phyloP scores from a whole-genome alignment of 2,888 invertebrate genomes.

The Mantis religiosa region DNA sequence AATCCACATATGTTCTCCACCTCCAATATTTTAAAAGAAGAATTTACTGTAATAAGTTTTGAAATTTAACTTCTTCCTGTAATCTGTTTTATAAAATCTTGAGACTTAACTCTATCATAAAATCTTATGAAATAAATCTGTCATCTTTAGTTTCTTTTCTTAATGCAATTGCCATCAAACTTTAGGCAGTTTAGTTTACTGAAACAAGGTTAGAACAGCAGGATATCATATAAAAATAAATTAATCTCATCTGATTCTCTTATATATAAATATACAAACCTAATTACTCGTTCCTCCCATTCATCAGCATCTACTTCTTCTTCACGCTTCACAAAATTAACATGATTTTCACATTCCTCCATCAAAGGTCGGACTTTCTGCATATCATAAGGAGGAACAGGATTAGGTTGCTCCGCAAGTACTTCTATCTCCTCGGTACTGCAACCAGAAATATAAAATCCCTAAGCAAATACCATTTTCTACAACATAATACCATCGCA shows the following conservation, averaged over 20 bases:
- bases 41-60: no score
- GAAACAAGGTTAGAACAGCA: not conserved
- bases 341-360: conserved; percentile 66
- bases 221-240: not conserved
- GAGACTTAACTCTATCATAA: no score
- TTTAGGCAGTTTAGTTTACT: no score
- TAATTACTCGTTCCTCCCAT: conserved; percentile 61
- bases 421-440: conserved; percentile 45
- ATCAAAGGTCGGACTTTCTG: conserved; percentile 58
- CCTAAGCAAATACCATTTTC: conserved; percentile 38
- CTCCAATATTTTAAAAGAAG: no score
- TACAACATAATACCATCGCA: conserved; percentile 38
- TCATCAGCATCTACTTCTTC: conserved; percentile 55
- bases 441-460: conserved; percentile 31
- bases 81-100: no score
- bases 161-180: no score
- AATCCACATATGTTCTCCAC: no score
- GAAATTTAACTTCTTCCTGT: no score
- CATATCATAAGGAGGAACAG: conserved; percentile 55
- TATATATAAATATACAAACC: not conserved
- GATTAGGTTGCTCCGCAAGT: conserved; percentile 43
- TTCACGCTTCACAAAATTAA: conserved; percentile 55
- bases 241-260: not conserved
- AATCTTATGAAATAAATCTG: no score
- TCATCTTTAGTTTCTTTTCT: no score